A percentile compares a stretch with the other conserved stretches of the same genome.
Evolutionary conservation across 1,140 invertebrate genomes (phyloP).

Genomic region (Dolichoris vasculosae): DNA sequence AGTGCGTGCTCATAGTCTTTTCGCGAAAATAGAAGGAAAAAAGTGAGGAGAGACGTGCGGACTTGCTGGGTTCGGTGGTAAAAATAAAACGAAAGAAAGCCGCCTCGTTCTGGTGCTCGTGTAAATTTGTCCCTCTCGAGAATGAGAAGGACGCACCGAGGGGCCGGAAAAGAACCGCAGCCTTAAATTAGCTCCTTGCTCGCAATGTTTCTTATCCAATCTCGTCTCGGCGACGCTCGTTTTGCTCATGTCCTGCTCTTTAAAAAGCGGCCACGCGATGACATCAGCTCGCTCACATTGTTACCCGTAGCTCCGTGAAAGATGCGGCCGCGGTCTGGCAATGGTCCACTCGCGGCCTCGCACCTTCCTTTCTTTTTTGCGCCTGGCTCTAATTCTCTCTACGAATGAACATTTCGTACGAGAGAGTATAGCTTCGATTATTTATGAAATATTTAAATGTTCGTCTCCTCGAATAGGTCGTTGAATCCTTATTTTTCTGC

Average conservation of each 20-base stretch:
- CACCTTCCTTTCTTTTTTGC: conserved; percentile 8
- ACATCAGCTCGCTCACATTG: conserved; percentile 22
- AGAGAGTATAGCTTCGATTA: background rate
- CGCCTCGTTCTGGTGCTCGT: background rate
- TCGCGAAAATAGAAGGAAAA: background rate
- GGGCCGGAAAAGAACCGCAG: conserved; percentile 15
- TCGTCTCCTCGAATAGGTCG: background rate
- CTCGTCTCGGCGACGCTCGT: background rate
- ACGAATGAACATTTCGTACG: no score
- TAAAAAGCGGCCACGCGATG: background rate
- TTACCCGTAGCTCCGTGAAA: background rate
- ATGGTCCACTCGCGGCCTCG: background rate
- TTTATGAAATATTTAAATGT: conserved; percentile 26
- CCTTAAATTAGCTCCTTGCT: conserved; percentile 21
- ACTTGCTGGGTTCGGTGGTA: background rate
- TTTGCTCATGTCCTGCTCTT: background rate
- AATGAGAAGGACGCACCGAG: conserved; percentile 15
- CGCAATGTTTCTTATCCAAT: background rate
- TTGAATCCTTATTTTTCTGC: background rate
- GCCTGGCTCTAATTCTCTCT: background rate
- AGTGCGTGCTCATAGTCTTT: background rate
- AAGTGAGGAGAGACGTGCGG: background rate
- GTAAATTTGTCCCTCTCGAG: conserved; percentile 23
- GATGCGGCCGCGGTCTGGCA: conserved; percentile 4
- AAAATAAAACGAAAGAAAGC: conserved; percentile 12